A percentile compares a stretch with the other conserved stretches of the same genome.
These are phyloP conservation scores for Monodelphis domestica DNA, from an alignment of 2,797 vertebrate species.

Conservation along the genomic window DNA sequence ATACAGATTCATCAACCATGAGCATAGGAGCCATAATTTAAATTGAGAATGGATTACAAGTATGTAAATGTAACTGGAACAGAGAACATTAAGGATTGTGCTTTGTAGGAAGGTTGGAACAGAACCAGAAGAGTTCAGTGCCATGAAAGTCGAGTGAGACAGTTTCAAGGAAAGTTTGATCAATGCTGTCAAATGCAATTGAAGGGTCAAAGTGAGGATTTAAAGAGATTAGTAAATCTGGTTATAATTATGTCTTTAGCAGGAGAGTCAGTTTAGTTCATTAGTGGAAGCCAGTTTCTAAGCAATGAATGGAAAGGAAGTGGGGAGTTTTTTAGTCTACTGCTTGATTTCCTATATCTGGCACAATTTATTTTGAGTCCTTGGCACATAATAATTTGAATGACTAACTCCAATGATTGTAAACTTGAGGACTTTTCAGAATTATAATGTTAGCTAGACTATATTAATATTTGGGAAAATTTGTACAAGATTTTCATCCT, in stretches of 20 bases:
- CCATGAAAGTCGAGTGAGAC: not conserved
- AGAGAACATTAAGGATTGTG: not conserved
- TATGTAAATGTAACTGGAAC: not conserved
- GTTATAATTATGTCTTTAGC: not conserved
- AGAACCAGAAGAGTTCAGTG: not conserved
- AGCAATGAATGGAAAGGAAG: not conserved
- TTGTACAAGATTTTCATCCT: slow-evolving; percentile 32
- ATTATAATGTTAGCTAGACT: slow-evolving; percentile 14
- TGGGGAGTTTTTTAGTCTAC: not conserved
- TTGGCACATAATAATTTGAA: slow-evolving; percentile 23
- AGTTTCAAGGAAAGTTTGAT: not conserved
- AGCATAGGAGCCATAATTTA: not conserved
- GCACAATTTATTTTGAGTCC: not conserved
- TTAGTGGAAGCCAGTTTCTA: not conserved
- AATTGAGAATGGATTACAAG: not conserved
- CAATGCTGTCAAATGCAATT: not conserved
- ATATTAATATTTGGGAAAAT: slow-evolving; percentile 26
- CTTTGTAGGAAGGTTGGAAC: not conserved
- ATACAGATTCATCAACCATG: not conserved
- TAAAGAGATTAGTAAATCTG: not conserved
- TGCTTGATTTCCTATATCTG: not conserved
- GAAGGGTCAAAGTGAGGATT: not conserved
- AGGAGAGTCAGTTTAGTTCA: not conserved
- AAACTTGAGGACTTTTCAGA: slow-evolving; percentile 49
- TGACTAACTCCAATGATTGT: slow-evolving; percentile 21